Evolutionary conservation across 1,140 invertebrate species (phyloP), one percentile per base, ranked within the genome.

Genomic region (Ips typographus): DNA sequence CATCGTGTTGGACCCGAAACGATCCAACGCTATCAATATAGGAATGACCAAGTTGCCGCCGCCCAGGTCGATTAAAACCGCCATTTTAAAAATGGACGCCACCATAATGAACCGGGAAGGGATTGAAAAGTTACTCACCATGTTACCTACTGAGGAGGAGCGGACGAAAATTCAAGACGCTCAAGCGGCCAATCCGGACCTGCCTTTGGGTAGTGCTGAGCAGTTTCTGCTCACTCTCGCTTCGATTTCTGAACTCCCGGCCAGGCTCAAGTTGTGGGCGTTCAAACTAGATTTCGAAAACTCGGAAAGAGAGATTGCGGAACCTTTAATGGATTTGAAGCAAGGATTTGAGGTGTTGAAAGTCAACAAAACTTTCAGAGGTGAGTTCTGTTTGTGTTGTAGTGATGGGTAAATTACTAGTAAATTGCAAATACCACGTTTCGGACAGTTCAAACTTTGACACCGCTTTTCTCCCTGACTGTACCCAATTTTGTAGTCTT

Each of bases 11-110:
- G 96, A 98, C 82, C 90, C 95, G 38, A 99, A 99, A 80, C 85
- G 98, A 72, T 99, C 97, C 1, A 99, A 99, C 82, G 96, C 96
- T 6, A 99, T 99, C 73, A 99, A 99, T 80, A 99, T 99, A 77
- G 96, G 96, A n/a, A 94, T 99, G 90, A 99, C 97, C 5, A 98
- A 98, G 80, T 83, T 99, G 71, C 98, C 98, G 39, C 96, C 96
- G 3, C 94, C 96, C 2, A 87, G 96, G 65, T 95, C 96, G 2
- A 99, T 99, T 68, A 99, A 98, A 81, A 94, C 94, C 38, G 98
- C 97, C 57, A 99, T 99, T 74, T 83, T 99, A 73, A 99, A 99
- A 85, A 99, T 99, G 96, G 98, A 99, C 81, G 92, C 93, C 1
- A 96, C 95, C 0, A 96, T 99, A 62, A 95, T 99, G 83, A 99